These are phyloP conservation scores for Labeo calbasu DNA, from an alignment of 2,797 vertebrate species.

Conservation along the genomic window DNA sequence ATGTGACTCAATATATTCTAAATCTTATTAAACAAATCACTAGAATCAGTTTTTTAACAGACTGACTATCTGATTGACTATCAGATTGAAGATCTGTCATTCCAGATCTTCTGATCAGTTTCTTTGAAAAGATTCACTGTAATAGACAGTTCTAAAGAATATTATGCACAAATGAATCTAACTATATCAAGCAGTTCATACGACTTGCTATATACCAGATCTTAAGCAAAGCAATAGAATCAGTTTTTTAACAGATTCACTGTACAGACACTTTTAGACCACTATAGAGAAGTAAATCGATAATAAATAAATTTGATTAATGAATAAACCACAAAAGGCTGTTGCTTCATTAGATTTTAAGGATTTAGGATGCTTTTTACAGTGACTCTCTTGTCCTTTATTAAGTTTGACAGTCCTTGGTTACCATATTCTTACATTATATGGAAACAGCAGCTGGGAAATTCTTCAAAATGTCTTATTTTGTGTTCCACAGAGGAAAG, in stretches of 20 bases:
- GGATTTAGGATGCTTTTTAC: not conserved
- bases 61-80: too few relatives aligned
- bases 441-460: slow-evolving; percentile 6
- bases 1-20: not conserved
- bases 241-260: not conserved
- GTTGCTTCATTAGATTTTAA: not conserved
- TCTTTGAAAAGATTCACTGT: not conserved
- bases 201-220: not conserved
- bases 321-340: not conserved
- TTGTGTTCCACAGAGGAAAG: not conserved
- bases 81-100: too few relatives aligned
- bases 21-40: not conserved
- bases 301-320: not conserved
- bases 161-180: not conserved
- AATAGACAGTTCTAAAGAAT: not conserved
- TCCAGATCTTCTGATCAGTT: not conserved
- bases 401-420: not conserved
- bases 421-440: not conserved
- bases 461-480: not conserved
- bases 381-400: not conserved
- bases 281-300: not conserved
- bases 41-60: not conserved
- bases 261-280: not conserved
- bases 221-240: not conserved
- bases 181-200: not conserved